A percentile compares a stretch with the other conserved stretches of the same genome.
Evolutionary conservation across 2,888 invertebrate genomes (phyloP).

Genomic region (Villa cingulata): DNA sequence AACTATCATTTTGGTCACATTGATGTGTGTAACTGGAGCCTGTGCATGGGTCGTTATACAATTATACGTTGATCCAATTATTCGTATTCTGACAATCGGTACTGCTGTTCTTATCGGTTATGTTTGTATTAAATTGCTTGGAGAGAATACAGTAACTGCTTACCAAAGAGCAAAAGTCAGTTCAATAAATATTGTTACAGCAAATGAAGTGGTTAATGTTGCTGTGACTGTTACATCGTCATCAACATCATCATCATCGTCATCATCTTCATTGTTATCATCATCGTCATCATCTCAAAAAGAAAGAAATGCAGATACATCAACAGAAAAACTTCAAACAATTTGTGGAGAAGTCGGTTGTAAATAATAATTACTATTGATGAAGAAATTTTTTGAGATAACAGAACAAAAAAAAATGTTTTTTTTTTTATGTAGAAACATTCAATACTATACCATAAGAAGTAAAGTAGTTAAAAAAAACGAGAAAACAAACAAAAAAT

Average conservation of each 20-base stretch:
- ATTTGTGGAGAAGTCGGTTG: conserved; percentile 33
- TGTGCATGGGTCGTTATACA: conserved; percentile 70
- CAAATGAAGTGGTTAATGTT: conserved; percentile 19
- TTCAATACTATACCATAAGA: too few relatives aligned
- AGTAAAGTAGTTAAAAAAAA: too few relatives aligned
- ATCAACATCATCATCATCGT: too few relatives aligned
- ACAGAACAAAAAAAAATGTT: too few relatives aligned
- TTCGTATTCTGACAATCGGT: conserved; percentile 68
- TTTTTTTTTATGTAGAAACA: too few relatives aligned
- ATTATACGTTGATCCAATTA: conserved; percentile 60
- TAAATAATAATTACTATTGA: conserved; percentile 15
- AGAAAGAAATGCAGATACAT: too few relatives aligned
- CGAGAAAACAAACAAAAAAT: too few relatives aligned
- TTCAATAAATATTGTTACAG: conserved; percentile 58
- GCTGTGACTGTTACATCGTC: neutral
- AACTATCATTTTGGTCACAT: conserved; percentile 62
- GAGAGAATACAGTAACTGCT: conserved; percentile 77
- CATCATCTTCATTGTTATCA: too few relatives aligned
- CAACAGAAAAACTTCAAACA: conserved; percentile 31
- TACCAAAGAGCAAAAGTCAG: conserved; percentile 84
- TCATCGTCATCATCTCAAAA: too few relatives aligned
- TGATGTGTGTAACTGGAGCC: conserved; percentile 63
- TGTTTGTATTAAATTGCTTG: conserved; percentile 73
- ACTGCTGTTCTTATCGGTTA: conserved; percentile 70
- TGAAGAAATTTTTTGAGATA: too few relatives aligned